Evolutionary conservation across 2,888 invertebrate species (phyloP), one percentile per base, ranked within the genome.

Genomic region (Mystacides longicornis): DNA sequence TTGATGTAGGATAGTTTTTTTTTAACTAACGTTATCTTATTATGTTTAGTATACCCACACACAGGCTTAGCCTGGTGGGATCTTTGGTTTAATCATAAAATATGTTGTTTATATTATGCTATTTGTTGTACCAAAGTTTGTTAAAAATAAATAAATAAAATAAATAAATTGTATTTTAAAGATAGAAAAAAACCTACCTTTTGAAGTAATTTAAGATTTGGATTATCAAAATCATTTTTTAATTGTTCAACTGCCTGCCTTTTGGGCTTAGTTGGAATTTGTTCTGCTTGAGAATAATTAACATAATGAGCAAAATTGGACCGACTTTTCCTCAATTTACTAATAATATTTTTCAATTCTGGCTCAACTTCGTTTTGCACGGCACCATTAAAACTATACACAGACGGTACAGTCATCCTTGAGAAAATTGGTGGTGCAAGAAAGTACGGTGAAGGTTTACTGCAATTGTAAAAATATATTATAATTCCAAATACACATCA

Each of bases 371-470:
- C 70, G 62, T 65, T 66, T 63, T 49, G 63, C 57, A 49, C 67
- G 64, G 67, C 77, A 68, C 62, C 71, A 65, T 58, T 72, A 69
- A 59, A 76, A 74, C 11, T 67, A 64, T 75, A 72, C 60, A 67
- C 66, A 43, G 72, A 70, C 5, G 79, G 74, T 19, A 77, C 81
- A 66, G 92, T 93, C 62, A 86, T 82, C 61, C 91, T 81, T 22
- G 89, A 85, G 69, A 92, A 93, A 33, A 81, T 75, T 19, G 85
- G 74, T 18, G 94, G 93, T n/a, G 87, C 80, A 37, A 92, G 74
- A 65, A 87, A 85, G 18, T 84, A 62, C 45, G 11, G 64, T 62
- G 27, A 69, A 67, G 53, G 7, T 52, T 48, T 22, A 46, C 52
- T 49, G 27, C 49, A 55, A 52, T 23, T 2, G 42, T 7, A 23